Percentiles rank a stretch among this genome's conserved stretches.
Conservation (phyloP, 2,888 invertebrate species). For the Leucophenga montana region DNA sequence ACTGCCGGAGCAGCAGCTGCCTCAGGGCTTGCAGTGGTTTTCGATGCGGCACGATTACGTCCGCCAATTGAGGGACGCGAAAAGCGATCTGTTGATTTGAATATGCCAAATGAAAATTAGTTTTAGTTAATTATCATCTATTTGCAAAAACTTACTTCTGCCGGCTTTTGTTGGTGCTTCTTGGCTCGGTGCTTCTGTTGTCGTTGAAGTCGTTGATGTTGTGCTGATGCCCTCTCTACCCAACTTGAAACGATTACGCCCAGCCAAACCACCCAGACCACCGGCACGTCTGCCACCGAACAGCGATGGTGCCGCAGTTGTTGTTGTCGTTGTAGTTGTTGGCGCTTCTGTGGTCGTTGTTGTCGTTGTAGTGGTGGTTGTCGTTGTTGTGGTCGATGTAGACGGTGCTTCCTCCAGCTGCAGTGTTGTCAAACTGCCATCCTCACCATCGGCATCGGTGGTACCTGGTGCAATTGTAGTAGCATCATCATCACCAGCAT, state of each 20-base stretch:
- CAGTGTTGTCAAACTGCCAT: constrained; percentile 66
- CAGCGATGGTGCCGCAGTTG: constrained; percentile 67
- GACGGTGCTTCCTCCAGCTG: constrained; percentile 75
- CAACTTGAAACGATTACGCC: constrained; percentile 71
- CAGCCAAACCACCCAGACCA: constrained; percentile 58
- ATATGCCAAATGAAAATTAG: neutral
- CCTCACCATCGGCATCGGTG: constrained; percentile 67
- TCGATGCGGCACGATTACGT: constrained; percentile 61
- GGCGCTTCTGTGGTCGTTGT: constrained; percentile 75
- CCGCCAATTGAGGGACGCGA: constrained; percentile 72
- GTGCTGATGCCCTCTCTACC: constrained; percentile 56
- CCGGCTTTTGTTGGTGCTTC: constrained; percentile 64
- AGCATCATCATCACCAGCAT: constrained; percentile 63
- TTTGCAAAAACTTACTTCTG: constrained; percentile 61
- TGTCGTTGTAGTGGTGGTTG: constrained; percentile 75
- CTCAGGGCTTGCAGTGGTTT: constrained; percentile 61
- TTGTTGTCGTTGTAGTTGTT: constrained; percentile 74
- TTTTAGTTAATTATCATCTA: too few species aligned
- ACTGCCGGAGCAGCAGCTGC: constrained; percentile 55
- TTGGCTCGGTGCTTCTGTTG: constrained; percentile 72
- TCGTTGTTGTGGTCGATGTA: constrained; percentile 76
- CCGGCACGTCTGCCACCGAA: constrained; percentile 62
- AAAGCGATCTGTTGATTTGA: constrained; percentile 65
- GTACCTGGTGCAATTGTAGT: constrained; percentile 69
- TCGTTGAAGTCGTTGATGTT: constrained; percentile 75